A percentile compares a stretch with the other conserved stretches of the same genome.
These are phyloP conservation scores for Crotophaga sulcirostris DNA, from an alignment of 2,113 vertebrate species.

Conservation along the genomic window DNA sequence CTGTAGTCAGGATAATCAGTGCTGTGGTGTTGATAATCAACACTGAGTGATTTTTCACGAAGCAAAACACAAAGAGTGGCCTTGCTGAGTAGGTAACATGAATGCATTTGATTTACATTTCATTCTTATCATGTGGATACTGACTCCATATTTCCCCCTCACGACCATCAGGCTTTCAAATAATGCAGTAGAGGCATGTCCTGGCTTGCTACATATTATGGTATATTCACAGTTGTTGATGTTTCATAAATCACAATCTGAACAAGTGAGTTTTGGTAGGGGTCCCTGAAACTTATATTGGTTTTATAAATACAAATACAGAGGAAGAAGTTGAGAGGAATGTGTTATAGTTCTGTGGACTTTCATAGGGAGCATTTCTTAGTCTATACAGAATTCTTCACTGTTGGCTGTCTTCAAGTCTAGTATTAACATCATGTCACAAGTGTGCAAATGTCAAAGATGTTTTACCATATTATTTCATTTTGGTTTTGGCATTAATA, in stretches of 20 bases:
- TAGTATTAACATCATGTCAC: not conserved
- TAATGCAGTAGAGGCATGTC: not conserved
- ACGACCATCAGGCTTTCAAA: not conserved
- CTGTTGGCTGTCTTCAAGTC: not conserved
- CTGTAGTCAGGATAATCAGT: not conserved
- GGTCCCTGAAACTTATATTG: not conserved
- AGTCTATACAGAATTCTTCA: not conserved
- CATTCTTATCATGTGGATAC: not conserved
- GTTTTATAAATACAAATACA: not conserved
- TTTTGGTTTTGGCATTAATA: conserved; percentile 1
- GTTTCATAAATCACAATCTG: not conserved
- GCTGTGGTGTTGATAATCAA: not conserved
- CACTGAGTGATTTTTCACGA: conserved; percentile 6
- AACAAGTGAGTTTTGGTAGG: not conserved
- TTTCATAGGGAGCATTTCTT: not conserved
- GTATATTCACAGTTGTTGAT: not conserved
- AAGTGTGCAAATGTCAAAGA: not conserved
- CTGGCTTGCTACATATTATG: not conserved
- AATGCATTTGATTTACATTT: not conserved
- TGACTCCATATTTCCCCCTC: not conserved
- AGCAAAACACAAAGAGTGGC: not conserved
- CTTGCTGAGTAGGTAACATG: not conserved
- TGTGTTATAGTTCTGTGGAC: not conserved
- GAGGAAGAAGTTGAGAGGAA: not conserved
- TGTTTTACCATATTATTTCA: conserved; percentile 6